A percentile compares a stretch with the other conserved stretches of the same genome.
Evolutionary conservation across 2,888 invertebrate species (phyloP).

Genomic region (Ennomos fuscantarius): DNA sequence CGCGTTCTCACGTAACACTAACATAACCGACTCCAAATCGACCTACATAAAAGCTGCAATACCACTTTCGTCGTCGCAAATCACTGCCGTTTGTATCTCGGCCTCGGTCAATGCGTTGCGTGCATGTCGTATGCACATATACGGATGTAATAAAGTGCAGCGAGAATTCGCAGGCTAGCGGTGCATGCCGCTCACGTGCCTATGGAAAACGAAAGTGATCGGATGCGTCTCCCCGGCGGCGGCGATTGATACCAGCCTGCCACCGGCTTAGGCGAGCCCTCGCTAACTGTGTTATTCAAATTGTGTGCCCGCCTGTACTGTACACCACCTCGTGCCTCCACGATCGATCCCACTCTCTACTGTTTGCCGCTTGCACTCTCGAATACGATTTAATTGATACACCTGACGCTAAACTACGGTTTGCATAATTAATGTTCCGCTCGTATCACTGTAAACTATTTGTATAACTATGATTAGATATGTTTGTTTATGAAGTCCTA

Average conservation of each 20-base stretch:
- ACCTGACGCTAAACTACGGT: constrained; percentile 49
- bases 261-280: constrained; percentile 69
- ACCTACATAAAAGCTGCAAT: constrained; percentile 83
- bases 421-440: constrained; percentile 45
- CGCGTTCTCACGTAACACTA: constrained; percentile 71
- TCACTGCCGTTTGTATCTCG: constrained; percentile 79
- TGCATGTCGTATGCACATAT: constrained; percentile 82
- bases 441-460: constrained; percentile 33
- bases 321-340: constrained; percentile 31
- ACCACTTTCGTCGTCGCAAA: constrained; percentile 85
- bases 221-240: constrained; percentile 78
- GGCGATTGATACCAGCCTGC: constrained; percentile 74
- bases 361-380: constrained; percentile 63
- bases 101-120: constrained; percentile 83
- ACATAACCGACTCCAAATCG: constrained; percentile 75
- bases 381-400: constrained; percentile 54
- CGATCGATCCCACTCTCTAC: constrained; percentile 65
- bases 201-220: constrained; percentile 81
- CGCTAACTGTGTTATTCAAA: constrained; percentile 81
- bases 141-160: constrained; percentile 81
- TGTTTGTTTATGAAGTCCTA: constrained; percentile 35
- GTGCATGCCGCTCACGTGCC: constrained; percentile 79
- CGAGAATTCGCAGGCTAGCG: constrained; percentile 79
- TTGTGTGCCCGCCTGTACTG: constrained; percentile 59
- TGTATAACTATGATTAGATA: constrained; percentile 34